These are phyloP conservation scores for Cheilosia soror DNA, from an alignment of 2,888 invertebrate species.

Conservation along the genomic window DNA sequence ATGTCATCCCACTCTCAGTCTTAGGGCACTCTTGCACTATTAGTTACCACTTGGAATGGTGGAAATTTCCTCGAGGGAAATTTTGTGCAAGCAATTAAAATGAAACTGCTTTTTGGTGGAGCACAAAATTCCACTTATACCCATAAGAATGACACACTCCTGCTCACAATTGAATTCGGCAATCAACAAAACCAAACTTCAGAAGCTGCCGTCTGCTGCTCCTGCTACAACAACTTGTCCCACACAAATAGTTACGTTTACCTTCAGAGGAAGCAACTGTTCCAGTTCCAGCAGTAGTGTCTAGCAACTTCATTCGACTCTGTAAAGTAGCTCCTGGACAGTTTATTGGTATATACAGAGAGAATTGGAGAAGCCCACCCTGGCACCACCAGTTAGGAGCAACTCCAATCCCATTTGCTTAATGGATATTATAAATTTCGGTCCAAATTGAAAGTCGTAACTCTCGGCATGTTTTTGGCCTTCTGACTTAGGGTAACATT, in stretches of 20 bases:
- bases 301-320: slow-evolving; percentile 61
- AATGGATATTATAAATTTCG: slow-evolving; percentile 84
- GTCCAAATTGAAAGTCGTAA: slow-evolving; percentile 83
- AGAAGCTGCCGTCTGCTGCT: neutral
- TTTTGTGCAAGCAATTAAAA: slow-evolving; percentile 54
- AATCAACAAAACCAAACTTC: slow-evolving; percentile 38
- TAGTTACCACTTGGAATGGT: slow-evolving; percentile 51
- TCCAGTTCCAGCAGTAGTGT: slow-evolving; percentile 21
- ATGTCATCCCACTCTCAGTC: slow-evolving; percentile 1
- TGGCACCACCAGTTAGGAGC: slow-evolving; percentile 10
- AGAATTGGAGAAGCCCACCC: slow-evolving; percentile 15
- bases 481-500: slow-evolving; percentile 61
- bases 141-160: slow-evolving; percentile 14
- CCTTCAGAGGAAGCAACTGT: slow-evolving; percentile 4
- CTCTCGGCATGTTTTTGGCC: slow-evolving; percentile 79
- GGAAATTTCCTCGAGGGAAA: slow-evolving; percentile 27
- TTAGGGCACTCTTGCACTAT: slow-evolving; percentile 50
- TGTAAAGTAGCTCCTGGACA: slow-evolving; percentile 62
- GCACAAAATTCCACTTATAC: slow-evolving; percentile 26
- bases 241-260: slow-evolving; percentile 13
- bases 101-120: slow-evolving; percentile 30
- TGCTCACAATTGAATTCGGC: slow-evolving; percentile 46
- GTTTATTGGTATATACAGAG: slow-evolving; percentile 35
- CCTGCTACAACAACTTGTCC: slow-evolving; percentile 31
- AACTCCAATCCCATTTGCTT: slow-evolving; percentile 82